Evolutionary conservation across 2,797 vertebrate genomes (phyloP).

Genomic region (Channallabes apus): DNA sequence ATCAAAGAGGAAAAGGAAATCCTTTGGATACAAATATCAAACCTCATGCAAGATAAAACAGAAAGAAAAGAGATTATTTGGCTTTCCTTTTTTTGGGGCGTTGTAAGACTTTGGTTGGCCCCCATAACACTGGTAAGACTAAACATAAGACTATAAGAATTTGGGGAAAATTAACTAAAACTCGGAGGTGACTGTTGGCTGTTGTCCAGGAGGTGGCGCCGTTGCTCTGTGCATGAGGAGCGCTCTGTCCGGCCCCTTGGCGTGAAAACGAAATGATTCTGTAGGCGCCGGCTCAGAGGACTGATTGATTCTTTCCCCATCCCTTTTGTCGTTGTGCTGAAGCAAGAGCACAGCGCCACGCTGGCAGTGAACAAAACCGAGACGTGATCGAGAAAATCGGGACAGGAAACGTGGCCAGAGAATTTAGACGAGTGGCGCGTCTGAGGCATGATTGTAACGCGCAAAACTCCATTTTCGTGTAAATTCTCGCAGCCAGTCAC

Average conservation of each 20-base stretch:
- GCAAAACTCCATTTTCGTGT: conserved; percentile 31
- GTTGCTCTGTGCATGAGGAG: conserved; percentile 52
- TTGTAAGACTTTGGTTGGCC: conserved; percentile 42
- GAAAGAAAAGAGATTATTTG: conserved; percentile 19
- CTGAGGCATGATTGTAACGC: conserved; percentile 50
- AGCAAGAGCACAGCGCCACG: conserved; percentile 55
- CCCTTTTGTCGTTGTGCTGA: conserved; percentile 59
- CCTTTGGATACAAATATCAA: conserved; percentile 42
- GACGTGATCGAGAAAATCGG: conserved; percentile 38
- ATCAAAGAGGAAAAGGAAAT: conserved; percentile 38
- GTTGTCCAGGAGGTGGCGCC: conserved; percentile 55
- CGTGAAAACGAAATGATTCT: conserved; percentile 54
- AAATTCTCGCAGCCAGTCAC: conserved; percentile 44
- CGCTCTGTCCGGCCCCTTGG: conserved; percentile 39
- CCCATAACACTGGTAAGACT: conserved; percentile 17
- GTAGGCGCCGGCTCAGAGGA: conserved; percentile 47
- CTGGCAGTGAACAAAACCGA: conserved; percentile 56
- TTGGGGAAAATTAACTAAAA: neutral
- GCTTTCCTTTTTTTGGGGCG: conserved; percentile 11
- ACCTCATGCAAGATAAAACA: conserved; percentile 30
- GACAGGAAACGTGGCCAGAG: conserved; percentile 37
- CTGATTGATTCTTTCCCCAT: conserved; percentile 59
- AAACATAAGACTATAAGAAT: neutral
- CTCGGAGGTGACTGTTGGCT: conserved; percentile 14
- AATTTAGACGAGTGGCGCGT: conserved; percentile 42